Base-by-base conservation (phyloP, 2,113 vertebrate species). In the Platycercus adscitus region DNA sequence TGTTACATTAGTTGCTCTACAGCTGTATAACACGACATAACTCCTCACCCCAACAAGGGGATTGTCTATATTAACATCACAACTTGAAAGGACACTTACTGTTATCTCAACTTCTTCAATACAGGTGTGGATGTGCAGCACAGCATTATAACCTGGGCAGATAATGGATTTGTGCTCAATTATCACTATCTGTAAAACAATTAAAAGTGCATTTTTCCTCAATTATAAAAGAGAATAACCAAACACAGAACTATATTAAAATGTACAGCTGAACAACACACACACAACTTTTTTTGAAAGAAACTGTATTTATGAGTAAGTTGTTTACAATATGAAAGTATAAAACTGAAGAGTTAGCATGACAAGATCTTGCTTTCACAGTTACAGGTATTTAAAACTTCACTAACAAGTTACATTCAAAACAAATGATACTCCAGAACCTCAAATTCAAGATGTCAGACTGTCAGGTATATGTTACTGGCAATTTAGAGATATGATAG, bases 141-240 rank as follows among this genome's bases (percentile, higher is more conserved):
- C 99, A 92, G 99, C 99, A 93, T 99, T 99, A 95, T 99, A 99
- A 96, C 99, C 99, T 75, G 99, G 99, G 97, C 99, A 99, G 97
- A 99, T 99, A 98, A 99, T 99, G 95, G 99, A 99, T 97, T 99
- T 99, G 98, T 99, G 99, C 98, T 99, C 99, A 95, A 99, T 99
- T 97, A 99, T 99, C 97, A 99, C 99, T 95, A 99, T 99, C 99
- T 99, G 98, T 70, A 98, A 97, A 97, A 97, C 21, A 98, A 95
- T 88, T 50, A n/a, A 53, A 89, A 88, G 55, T 26, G 41, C 31
- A 23, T 86, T 79, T 85, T 96, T 93, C 68, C 46, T 88, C 50
- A 50, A 2, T 91, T 82, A 49, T 53, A n/a, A 84, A 88, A 49
- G 21, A 93, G 4, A 82, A 60, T 68, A 91, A 55, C 49, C 46